phyloP scores from a whole-genome alignment of 2,888 invertebrate genomes.

The Camptogramma bilineatum region DNA sequence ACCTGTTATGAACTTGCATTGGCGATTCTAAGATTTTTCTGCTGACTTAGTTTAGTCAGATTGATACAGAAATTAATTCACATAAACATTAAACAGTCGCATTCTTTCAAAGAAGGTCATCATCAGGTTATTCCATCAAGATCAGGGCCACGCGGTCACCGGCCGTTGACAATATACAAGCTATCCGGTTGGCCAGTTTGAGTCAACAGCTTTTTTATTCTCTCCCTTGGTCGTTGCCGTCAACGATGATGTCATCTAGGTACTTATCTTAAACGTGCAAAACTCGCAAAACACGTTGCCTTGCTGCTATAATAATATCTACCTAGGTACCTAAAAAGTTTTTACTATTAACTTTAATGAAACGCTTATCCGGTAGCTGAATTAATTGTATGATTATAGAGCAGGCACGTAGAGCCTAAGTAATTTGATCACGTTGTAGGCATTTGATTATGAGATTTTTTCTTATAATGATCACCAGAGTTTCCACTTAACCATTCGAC shows the following conservation, averaged over 20 bases:
- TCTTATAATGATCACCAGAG: slow-evolving; percentile 21
- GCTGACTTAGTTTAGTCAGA: background rate
- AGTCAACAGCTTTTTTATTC: slow-evolving; percentile 59
- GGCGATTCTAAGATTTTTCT: background rate
- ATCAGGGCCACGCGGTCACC: slow-evolving; percentile 79
- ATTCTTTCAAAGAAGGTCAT: slow-evolving; percentile 48
- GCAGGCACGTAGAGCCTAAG: slow-evolving; percentile 13
- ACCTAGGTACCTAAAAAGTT: slow-evolving; percentile 34
- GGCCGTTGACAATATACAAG: slow-evolving; percentile 58
- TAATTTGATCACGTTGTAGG: slow-evolving; percentile 24
- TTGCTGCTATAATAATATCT: slow-evolving; percentile 54
- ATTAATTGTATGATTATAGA: slow-evolving; percentile 24
- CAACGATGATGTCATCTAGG: slow-evolving; percentile 71
- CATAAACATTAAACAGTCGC: background rate
- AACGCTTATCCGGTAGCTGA: slow-evolving; percentile 32
- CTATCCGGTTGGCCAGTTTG: slow-evolving; percentile 59
- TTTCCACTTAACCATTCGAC: slow-evolving; percentile 31
- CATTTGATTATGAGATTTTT: slow-evolving; percentile 24
- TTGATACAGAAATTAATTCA: background rate
- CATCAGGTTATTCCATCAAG: slow-evolving; percentile 65
- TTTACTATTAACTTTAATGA: slow-evolving; percentile 31
- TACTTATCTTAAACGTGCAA: slow-evolving; percentile 54
- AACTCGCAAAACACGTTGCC: slow-evolving; percentile 49
- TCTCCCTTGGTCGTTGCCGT: slow-evolving; percentile 62
- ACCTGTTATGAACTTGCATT: background rate